Percentiles rank a stretch among this genome's conserved stretches.
phyloP scores from a whole-genome alignment of 2,888 invertebrate genomes.

The Griposia aprilina region DNA sequence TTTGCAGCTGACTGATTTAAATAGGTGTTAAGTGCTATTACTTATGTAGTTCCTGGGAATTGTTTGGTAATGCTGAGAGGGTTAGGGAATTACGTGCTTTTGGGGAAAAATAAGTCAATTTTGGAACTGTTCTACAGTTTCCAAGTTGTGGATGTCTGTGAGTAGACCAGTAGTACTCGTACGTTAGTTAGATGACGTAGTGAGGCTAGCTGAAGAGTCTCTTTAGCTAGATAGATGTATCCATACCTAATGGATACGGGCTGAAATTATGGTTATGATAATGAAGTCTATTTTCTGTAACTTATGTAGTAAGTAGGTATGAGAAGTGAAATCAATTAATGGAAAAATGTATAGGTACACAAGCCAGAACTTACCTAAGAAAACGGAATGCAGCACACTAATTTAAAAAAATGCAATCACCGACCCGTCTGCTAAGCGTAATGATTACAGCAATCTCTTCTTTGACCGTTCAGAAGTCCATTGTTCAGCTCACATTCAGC shows the following conservation, averaged over 20 bases:
- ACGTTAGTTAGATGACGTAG: too few relatives aligned
- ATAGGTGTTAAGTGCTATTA: conserved; percentile 57
- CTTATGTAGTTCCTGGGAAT: conserved; percentile 17
- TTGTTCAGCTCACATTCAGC: not conserved
- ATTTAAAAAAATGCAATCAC: not conserved
- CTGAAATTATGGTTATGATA: too few relatives aligned
- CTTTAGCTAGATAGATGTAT: too few relatives aligned
- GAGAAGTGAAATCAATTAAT: too few relatives aligned
- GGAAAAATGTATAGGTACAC: too few relatives aligned
- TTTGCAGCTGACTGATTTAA: conserved; percentile 57
- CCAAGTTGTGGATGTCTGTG: not conserved
- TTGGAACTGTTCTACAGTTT: too few relatives aligned
- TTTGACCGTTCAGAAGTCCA: not conserved
- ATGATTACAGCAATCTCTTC: not conserved
- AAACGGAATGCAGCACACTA: too few relatives aligned
- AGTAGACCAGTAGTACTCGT: not conserved
- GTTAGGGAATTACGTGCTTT: not conserved
- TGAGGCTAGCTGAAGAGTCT: too few relatives aligned
- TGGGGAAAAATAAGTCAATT: not conserved
- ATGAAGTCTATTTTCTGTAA: too few relatives aligned
- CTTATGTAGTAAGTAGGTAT: too few relatives aligned
- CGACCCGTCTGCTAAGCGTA: not conserved
- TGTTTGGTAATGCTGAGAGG: conserved; percentile 1
- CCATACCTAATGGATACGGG: too few relatives aligned
- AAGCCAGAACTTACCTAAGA: too few relatives aligned